Base-by-base conservation (phyloP, 1,140 invertebrate species). In the Drosophila seguyi region DNA sequence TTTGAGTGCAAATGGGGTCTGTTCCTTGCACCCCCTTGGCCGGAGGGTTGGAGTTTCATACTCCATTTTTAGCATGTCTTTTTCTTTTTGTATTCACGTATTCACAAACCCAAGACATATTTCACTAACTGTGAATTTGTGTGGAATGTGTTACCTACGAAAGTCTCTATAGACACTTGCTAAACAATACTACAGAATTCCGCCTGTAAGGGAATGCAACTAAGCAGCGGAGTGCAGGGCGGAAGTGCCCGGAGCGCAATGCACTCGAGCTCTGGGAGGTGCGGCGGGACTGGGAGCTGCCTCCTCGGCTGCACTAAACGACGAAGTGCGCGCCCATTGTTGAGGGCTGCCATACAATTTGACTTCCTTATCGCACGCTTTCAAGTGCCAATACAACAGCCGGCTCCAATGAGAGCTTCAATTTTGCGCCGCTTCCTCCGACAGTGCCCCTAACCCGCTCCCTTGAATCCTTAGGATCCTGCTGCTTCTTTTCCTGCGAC, bases 301-400 rank as follows among this genome's bases (percentile, higher is more conserved):
- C 27, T 47, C 31, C 38, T 27, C 39, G 58, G 25, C 38, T 36
- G 34, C 75, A 60, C 75, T 86, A 81, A 87, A 77, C 80, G 63
- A 50, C 68, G 75, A 68, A 87, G 82, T 75, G 71, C 66, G 66
- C 44, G 47, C 69, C 76, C 80, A 87, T 90, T 87, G 84, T 87
- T 84, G 75, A 50, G 79, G 59, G 72, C 62, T 79, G 84, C 84
- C 75, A 68, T 88, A 90, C 81, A 88, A 88, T 84, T 90, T 80
- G 65, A 78, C 85, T 84, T 90, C 84, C 84, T 81, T 90, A 90
- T 88, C 84, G 72, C 60, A 57, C 31, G 56, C 75, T 66, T 74
- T 87, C 60, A 77, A 87, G 82, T 79, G 61, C 66, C 65, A 65
- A 63, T 60, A 73, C 57, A 61, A 44, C 60, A 66, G 42, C 47